Base-by-base conservation (phyloP, 1,140 invertebrate species). In the Meloidogyne hapla region DNA sequence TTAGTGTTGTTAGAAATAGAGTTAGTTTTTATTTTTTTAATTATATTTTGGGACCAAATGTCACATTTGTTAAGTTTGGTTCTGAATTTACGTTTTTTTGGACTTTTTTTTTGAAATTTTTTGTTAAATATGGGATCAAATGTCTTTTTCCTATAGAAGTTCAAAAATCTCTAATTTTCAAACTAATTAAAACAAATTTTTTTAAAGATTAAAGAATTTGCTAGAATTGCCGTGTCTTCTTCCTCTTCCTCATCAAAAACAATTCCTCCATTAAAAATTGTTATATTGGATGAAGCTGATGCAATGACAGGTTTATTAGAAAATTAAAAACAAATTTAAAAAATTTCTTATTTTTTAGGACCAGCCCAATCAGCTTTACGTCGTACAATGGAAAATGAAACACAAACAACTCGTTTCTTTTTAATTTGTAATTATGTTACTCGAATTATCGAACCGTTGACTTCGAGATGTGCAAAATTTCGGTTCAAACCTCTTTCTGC, bases 401-500 rank as follows among this genome's bases (percentile, higher is more conserved):
- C 93, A 0, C 92, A 93, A 80, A 94, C 93, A 25, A 99, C 97
- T 0, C 88, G 96, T 65, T 99, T 99, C 89, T 99, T 97, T 89
- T 89, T 99, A 8, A 94, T 99, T 82, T 99, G 97, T 88, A 99
- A 99, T 88, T 99, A 99, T 88, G 92, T 99, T 1, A 96, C 94
- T 3, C 91, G 86, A 77, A 99, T 99, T 74, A 99, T 99, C 83
- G 93, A 95, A 82, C 97, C 97, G 2, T 91, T 99, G 23, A 96
- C 95, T 3, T 99, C 96, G 10, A 91, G 97, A 82, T 99, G 97
- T 89, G 94, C 95, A 5, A 99, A 98, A 88, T 99, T 99, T 87
- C 90, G 97, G 42, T 99, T 99, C 86, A 98, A 98, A 87, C 92
- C 95, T 0, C 89, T 98, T 2, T 79, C 87, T n/a, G 80, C 83